A percentile compares a stretch with the other conserved stretches of the same genome.
These are phyloP conservation scores for Cephonodes hylas DNA, from an alignment of 2,888 invertebrate genomes.

Conservation along the genomic window DNA sequence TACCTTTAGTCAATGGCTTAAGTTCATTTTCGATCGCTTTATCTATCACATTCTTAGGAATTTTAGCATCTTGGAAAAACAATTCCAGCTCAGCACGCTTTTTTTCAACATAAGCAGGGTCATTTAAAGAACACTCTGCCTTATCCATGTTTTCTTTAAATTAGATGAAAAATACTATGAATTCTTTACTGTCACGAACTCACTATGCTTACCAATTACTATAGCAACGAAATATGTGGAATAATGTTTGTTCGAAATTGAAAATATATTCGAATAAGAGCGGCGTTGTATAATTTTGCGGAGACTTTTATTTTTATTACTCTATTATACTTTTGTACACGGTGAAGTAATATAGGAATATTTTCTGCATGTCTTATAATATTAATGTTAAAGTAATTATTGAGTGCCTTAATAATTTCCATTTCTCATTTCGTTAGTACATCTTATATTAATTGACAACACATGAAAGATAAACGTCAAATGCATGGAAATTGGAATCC, in stretches of 20 bases:
- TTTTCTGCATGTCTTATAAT: no score
- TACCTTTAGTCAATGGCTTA: slow-evolving; percentile 41
- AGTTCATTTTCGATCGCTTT: slow-evolving; percentile 68
- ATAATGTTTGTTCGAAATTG: slow-evolving; percentile 51
- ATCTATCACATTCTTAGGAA: slow-evolving; percentile 55
- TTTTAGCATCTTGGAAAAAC: slow-evolving; percentile 61
- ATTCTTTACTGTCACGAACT: neutral
- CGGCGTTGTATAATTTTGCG: neutral
- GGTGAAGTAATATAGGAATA: no score
- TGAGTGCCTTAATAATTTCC: no score
- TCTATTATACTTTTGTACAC: neutral
- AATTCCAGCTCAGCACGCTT: slow-evolving; percentile 55
- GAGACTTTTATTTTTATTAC: neutral
- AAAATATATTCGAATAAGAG: slow-evolving; percentile 22
- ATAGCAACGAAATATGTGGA: slow-evolving; percentile 33
- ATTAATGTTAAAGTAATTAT: no score
- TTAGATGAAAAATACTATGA: neutral
- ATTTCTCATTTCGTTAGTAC: neutral
- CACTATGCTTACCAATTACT: slow-evolving; percentile 34
- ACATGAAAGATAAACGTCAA: neutral
- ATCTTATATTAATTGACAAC: neutral
- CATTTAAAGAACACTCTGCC: slow-evolving; percentile 26
- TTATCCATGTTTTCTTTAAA: slow-evolving; percentile 35
- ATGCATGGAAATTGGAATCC: neutral
- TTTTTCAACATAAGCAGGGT: slow-evolving; percentile 48